Conservation (phyloP, 2,797 vertebrate genomes). For the Chaunax sp. region DNA sequence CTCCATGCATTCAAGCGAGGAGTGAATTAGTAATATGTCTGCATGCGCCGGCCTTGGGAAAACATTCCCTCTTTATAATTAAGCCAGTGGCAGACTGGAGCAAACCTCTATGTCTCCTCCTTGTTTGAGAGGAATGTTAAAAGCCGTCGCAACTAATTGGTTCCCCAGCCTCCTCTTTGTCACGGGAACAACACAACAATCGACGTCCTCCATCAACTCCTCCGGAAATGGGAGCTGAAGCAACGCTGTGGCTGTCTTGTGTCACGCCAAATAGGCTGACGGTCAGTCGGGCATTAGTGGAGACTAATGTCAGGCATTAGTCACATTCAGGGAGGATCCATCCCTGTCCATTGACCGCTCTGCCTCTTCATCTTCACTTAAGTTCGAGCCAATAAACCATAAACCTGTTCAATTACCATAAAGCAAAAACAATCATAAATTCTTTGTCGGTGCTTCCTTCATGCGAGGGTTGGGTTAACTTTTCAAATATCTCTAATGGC, state of each 20-base stretch:
- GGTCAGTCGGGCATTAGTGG: conserved; percentile 54
- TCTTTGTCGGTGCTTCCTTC: conserved; percentile 22
- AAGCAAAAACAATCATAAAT: conserved; percentile 19
- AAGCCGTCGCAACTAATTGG: conserved; percentile 74
- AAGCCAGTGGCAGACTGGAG: conserved; percentile 58
- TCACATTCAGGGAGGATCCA: conserved; percentile 22
- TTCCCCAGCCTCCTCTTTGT: conserved; percentile 79
- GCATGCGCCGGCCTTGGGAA: conserved; percentile 64
- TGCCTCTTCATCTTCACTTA: not conserved
- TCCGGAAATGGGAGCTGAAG: conserved; percentile 42
- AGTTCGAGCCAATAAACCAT: conserved; percentile 7
- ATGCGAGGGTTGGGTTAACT: conserved; percentile 49
- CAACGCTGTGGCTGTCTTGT: conserved; percentile 53
- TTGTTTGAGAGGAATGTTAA: conserved; percentile 68
- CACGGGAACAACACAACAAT: conserved; percentile 61
- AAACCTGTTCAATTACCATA: conserved; percentile 22
- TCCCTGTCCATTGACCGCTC: conserved; percentile 7
- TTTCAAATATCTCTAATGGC: conserved; percentile 32
- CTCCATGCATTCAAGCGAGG: conserved; percentile 56
- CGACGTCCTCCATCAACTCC: conserved; percentile 53
- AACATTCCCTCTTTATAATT: conserved; percentile 65
- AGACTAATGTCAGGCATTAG: conserved; percentile 62
- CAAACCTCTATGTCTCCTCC: conserved; percentile 47
- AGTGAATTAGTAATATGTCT: conserved; percentile 71
- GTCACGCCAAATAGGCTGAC: conserved; percentile 51